phyloP scores from a whole-genome alignment of 1,140 invertebrate genomes.

The Pentalonia nigronervosa region DNA sequence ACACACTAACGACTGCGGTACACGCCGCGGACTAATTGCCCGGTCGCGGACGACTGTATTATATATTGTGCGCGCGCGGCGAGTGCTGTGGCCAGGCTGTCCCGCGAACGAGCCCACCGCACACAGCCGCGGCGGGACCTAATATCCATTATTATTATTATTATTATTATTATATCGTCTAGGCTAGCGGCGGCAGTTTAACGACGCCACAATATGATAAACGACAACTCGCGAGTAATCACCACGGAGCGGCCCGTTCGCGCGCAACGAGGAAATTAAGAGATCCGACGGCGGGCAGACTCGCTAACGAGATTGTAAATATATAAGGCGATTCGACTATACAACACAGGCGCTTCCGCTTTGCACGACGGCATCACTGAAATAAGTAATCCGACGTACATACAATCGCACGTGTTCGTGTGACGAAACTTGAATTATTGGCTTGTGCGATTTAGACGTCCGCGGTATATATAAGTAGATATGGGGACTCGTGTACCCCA shows the following conservation, averaged over 20 bases:
- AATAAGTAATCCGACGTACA: not conserved
- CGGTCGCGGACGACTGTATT: conserved; percentile 37
- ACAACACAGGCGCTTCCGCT: not conserved
- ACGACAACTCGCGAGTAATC: conserved; percentile 16
- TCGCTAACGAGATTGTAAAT: conserved; percentile 11
- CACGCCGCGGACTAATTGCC: conserved; percentile 44
- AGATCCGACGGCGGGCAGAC: not conserved
- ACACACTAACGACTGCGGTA: conserved; percentile 17
- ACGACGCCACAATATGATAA: conserved; percentile 37
- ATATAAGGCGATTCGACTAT: not conserved
- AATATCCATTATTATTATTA: conserved; percentile 35
- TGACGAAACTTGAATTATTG: not conserved
- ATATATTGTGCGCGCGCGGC: conserved; percentile 7
- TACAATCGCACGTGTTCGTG: not conserved
- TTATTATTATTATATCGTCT: conserved; percentile 14
- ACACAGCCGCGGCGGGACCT: not conserved
- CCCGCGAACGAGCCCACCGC: not conserved
- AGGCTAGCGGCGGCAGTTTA: not conserved
- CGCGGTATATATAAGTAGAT: not conserved
- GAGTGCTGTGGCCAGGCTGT: not conserved
- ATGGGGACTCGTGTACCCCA: no score
- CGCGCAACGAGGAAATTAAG: conserved; percentile 33
- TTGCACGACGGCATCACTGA: not conserved
- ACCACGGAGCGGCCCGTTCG: not conserved
- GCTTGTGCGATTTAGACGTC: not conserved